phyloP scores from a whole-genome alignment of 2,113 vertebrate genomes.

The Perca fluviatilis region DNA sequence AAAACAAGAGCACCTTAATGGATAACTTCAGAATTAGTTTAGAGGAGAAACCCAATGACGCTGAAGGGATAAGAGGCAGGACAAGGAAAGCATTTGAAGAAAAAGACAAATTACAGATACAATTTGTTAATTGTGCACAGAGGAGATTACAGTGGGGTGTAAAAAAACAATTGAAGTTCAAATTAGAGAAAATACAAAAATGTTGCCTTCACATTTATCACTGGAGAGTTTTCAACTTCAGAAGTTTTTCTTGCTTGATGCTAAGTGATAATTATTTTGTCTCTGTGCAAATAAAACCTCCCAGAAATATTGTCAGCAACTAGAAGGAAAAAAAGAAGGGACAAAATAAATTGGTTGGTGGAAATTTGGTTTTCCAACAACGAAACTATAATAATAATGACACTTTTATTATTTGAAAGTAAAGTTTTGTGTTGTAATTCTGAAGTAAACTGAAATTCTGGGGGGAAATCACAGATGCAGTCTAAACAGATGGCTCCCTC shows the following conservation, averaged over 20 bases:
- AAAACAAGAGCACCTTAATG: constrained; percentile 55
- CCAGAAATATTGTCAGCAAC: background rate
- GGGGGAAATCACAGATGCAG: constrained; percentile 16
- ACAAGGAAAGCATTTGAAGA: constrained; percentile 44
- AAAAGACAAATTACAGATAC: constrained; percentile 48
- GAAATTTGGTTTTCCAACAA: background rate
- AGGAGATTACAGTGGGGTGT: constrained; percentile 16
- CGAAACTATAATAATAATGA: background rate
- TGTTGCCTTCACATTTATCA: no score
- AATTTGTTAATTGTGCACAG: constrained; percentile 26
- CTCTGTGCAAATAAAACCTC: background rate
- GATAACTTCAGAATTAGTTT: constrained; percentile 54
- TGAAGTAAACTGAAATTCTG: background rate
- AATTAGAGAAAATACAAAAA: no score
- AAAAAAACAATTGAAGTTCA: background rate
- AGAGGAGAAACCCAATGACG: constrained; percentile 36
- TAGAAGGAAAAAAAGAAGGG: background rate
- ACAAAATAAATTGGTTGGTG: background rate
- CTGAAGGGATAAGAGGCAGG: constrained; percentile 17
- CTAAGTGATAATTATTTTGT: no score
- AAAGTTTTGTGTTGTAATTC: background rate
- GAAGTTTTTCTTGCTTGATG: no score
- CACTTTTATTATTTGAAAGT: background rate
- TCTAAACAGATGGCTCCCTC: constrained; percentile 34
- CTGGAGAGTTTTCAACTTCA: no score